These are phyloP conservation scores for Colossoma macropomum DNA, from an alignment of 2,113 vertebrate species.

Conservation along the genomic window DNA sequence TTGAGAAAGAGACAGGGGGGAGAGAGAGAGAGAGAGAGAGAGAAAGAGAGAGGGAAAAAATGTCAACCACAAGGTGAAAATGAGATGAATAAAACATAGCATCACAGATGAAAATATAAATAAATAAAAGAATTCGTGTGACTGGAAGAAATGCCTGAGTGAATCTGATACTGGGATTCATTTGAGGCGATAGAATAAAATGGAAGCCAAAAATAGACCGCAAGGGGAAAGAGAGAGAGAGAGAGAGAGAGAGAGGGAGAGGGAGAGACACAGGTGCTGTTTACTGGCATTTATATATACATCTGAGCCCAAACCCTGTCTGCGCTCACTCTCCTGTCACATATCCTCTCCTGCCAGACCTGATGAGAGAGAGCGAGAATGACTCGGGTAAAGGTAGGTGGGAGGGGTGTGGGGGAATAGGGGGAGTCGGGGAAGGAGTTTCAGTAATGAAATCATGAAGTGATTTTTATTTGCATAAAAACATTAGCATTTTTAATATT, in stretches of 20 bases:
- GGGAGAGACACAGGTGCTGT: slow-evolving; percentile 18
- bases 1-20: slow-evolving; percentile 51
- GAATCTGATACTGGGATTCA: slow-evolving; percentile 51
- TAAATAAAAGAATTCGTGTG: slow-evolving; percentile 63
- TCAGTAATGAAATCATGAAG: slow-evolving; percentile 24
- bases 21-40: slow-evolving; percentile 23
- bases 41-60: slow-evolving; percentile 57
- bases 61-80: slow-evolving; percentile 47
- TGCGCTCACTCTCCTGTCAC: slow-evolving; percentile 58
- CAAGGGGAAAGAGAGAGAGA: slow-evolving; percentile 24
- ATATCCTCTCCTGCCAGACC: slow-evolving; percentile 46
- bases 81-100: slow-evolving; percentile 43
- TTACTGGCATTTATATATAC: slow-evolving; percentile 62
- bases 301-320: slow-evolving; percentile 39
- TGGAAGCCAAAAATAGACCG: slow-evolving; percentile 51
- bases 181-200: slow-evolving; percentile 55
- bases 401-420: background rate
- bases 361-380: slow-evolving; percentile 3
- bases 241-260: background rate
- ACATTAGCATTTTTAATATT: slow-evolving; percentile 33
- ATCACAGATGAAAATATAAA: slow-evolving; percentile 47
- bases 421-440: background rate
- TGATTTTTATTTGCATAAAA: slow-evolving; percentile 48
- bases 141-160: slow-evolving; percentile 50
- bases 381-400: too few relatives aligned